phyloP scores from a whole-genome alignment of 2,888 invertebrate species.

The Acrocyrtus sp. region DNA sequence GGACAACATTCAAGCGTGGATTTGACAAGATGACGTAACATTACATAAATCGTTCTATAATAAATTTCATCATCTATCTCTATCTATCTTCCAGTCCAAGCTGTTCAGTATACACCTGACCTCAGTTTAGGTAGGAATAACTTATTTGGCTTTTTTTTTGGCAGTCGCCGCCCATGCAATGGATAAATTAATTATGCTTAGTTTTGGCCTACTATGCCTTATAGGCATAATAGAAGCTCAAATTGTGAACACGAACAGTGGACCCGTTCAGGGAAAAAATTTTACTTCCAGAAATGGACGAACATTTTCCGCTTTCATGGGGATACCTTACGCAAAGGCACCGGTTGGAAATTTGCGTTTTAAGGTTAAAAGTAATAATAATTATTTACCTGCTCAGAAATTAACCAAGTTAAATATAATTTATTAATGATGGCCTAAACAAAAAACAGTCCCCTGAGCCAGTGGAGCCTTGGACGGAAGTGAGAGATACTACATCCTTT shows the following conservation, averaged over 20 bases:
- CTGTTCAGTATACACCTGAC: no score
- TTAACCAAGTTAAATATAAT: background rate
- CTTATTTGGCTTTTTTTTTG: no score
- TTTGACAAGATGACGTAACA: no score
- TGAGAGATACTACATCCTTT: constrained; percentile 8
- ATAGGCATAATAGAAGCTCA: background rate
- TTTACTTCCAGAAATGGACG: constrained; percentile 2
- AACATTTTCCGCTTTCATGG: constrained; percentile 11
- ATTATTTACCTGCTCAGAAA: background rate
- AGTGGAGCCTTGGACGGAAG: constrained; percentile 10
- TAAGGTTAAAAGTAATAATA: constrained; percentile 2
- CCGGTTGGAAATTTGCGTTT: constrained; percentile 6
- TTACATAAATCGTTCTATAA: no score
- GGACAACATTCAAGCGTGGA: no score
- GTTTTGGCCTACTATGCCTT: no score
- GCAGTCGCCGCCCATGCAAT: no score
- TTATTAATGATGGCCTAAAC: background rate
- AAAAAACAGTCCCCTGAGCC: constrained; percentile 9
- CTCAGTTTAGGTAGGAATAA: no score
- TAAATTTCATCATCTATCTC: no score
- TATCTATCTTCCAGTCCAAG: no score
- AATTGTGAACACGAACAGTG: constrained; percentile 15
- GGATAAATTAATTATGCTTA: no score
- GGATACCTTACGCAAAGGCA: constrained; percentile 14
- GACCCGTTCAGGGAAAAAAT: constrained; percentile 8